Base-by-base conservation (phyloP, 2,797 vertebrate genomes). In the Poeciliopsis infans region DNA sequence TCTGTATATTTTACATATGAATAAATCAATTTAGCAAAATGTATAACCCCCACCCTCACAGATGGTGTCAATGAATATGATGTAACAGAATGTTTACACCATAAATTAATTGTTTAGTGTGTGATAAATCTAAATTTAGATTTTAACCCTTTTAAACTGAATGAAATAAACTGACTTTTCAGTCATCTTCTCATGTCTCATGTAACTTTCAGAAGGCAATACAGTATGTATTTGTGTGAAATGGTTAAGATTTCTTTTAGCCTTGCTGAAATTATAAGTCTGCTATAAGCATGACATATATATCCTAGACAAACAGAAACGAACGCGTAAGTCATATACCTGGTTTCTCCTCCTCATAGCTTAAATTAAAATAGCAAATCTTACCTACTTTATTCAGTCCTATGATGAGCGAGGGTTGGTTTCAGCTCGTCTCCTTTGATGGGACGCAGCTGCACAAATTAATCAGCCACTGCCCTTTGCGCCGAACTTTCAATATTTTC, bases 401-500 rank as follows among this genome's bases (percentile, higher is more conserved):
- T 69, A 25, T 23, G 76, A 31, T 0, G 31, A 77, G 13, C 51
- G 12, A 78, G 11, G 45, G 13, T 41, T 68, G 61, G 28, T 39
- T 74, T 18, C n/a, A 36, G 41, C 79, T 76, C 10, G 46, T 71
- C 57, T 25, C 55, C 75, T 79, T n/a, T 70, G 39, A 46, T 55
- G 2, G 18, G 64, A 45, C n/a, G n/a, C 43, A 49, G 39, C 15
- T 49, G 15, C 51, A 77, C 33, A 20, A 69, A 31, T 28, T 33
- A 68, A 80, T 31, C 69, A 83, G 86, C 86, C 85, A 85, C 83
- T 85, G 82, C 86, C 84, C 72, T 72, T 74, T 78, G 80, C 76
- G 4, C n/a, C 72, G 79, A 84, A 85, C 83, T 80, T 72, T 28
- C 28, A 70, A 71, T 86, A 85, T 85, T 92, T 93, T 85, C 88